Evolutionary conservation across 1,140 invertebrate genomes (phyloP), one percentile per base, ranked within the genome.

Genomic region (Drosophila tristis): DNA sequence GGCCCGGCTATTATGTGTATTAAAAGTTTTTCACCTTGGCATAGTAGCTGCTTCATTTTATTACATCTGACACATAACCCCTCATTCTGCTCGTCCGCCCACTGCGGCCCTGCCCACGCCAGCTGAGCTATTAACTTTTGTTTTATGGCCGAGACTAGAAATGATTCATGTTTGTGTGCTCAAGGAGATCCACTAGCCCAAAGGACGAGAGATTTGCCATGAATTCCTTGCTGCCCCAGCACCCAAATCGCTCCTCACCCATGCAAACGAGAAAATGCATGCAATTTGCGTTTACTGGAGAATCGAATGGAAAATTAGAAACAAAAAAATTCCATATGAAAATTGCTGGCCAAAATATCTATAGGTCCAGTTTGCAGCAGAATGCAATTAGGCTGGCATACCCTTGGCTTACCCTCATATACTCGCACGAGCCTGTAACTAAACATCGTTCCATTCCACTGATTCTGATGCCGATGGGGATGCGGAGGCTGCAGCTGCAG

Each of bases 1-100:
- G 80, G 84, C 85, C 60, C 26, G 73, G 76, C 85, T 89, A 89
- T 89, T 84, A 89, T 89, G 80, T 90, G 85, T 90, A 89, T 89
- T 89, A 89, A 89, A 89, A 89, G 67, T 89, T 89, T 90, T 89
- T 87, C 68, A 89, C 72, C 72, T 75, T 64, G 58, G 60, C 64
- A 75, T 39, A 71, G 71, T 64, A 70, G 71, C 76, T 85, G 81
- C 76, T 78, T 80, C 81, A 86, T 87, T 89, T 89, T 87, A 87
- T 87, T 79, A 87, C 82, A 74, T 63, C 81, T 71, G 77, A 78
- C 78, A 86, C 62, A 67, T 68, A 65, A 79, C 76, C 59, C 76
- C 74, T 35, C 48, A 16, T 47, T 51, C 23, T 25, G 4, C 45
- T 35, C 74, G 55, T 49, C 48, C 57, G 8, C 39, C 13, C 9